phyloP scores from a whole-genome alignment of 1,140 invertebrate genomes.

The Drosophila ercepeae region DNA sequence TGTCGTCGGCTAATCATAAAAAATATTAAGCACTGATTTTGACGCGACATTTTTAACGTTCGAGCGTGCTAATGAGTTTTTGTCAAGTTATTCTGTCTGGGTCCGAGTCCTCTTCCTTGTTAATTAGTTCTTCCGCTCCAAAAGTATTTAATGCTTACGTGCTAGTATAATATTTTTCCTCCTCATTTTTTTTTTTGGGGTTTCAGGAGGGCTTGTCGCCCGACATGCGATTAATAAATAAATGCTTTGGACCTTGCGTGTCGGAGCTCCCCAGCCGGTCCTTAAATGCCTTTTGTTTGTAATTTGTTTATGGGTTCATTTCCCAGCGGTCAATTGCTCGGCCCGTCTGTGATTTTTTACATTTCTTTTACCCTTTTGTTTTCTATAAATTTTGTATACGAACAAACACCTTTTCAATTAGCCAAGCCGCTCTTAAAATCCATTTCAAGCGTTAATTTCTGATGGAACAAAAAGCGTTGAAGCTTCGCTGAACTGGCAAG shows the following conservation, averaged over 20 bases:
- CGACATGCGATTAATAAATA: constrained; percentile 82
- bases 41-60: constrained; percentile 82
- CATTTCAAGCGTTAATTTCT: constrained; percentile 77
- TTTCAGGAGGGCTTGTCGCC: constrained; percentile 15
- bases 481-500: constrained; percentile 61
- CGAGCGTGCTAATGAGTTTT: constrained; percentile 80
- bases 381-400: constrained; percentile 12
- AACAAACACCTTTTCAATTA: constrained; percentile 74
- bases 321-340: constrained; percentile 82
- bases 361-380: constrained; percentile 54
- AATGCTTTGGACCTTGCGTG: constrained; percentile 68
- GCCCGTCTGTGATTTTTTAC: constrained; percentile 77
- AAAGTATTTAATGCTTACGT: constrained; percentile 81
- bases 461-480: constrained; percentile 62
- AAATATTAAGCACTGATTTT: constrained; percentile 81
- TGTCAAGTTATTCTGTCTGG: constrained; percentile 54
- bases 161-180: constrained; percentile 55
- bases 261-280: constrained; percentile 38
- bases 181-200: constrained; percentile 23
- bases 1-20: constrained; percentile 65
- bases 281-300: constrained; percentile 66
- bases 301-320: constrained; percentile 83
- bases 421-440: constrained; percentile 74
- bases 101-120: constrained; percentile 48
- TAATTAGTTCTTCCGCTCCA: constrained; percentile 80